Base-by-base conservation (phyloP, 1,140 invertebrate species). In the Diorhabda sublineata region DNA sequence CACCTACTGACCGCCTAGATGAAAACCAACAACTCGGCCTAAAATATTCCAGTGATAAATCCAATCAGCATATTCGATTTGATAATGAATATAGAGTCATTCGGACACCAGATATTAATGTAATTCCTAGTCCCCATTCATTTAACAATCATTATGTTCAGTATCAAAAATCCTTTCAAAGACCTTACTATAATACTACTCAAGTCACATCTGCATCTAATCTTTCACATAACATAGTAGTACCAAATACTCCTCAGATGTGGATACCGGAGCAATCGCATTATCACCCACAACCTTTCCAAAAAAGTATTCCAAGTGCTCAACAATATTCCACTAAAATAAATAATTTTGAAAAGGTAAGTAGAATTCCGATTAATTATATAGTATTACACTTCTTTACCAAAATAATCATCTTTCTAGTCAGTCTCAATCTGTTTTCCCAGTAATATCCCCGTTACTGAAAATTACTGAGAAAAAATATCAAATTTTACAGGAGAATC, bases 241-340 rank as follows among this genome's bases (percentile, higher is more conserved):
- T 45, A 5, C 73, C 72, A 67, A 75, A 76, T 57, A 75, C 68
- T 67, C 61, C 76, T 9, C 77, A 77, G 72, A 74, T 74, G 47
- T 77, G 78, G 76, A 70, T 77, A 8, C 77, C 77, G 3, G 71
- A 75, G 57, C 76, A 76, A 66, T 68, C 72, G 3, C 75, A 78
- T 65, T 76, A 78, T 57, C 77, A 78, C 47, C 76, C 75, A 42
- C 80, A 80, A 41, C 66, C 69, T 78, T 77, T 8, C 74, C 80
- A 9, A 75, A 78, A 81, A 73, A 74, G 61, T 58, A 56, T 65
- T 43, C 66, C 44, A 63, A 64, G 68, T 61, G 71, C 62, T 9
- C 58, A 61, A 42, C 65, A 68, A 67, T 8, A 45, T 45, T 60
- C 60, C 5, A 9, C 6, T 43, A 73, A 74, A 45, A 62, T 52